A percentile compares a stretch with the other conserved stretches of the same genome.
phyloP scores from a whole-genome alignment of 2,888 invertebrate genomes.

The Ophion ellenae region DNA sequence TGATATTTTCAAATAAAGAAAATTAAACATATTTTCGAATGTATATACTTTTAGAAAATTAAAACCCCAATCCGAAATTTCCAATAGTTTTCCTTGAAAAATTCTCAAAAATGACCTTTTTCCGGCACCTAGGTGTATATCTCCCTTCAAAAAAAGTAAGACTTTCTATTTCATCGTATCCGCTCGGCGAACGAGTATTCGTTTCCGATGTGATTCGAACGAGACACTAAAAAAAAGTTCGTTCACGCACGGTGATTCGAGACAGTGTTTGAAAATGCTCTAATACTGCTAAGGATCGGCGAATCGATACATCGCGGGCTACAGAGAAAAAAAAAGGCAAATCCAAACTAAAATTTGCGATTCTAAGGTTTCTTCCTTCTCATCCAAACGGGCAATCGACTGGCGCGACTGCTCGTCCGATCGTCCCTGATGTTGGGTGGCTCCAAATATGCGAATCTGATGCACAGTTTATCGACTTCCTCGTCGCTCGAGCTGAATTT shows the following conservation, averaged over 20 bases:
- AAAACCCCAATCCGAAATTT: too few species aligned
- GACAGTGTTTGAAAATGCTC: slow-evolving; percentile 15
- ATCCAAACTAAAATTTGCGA: neutral
- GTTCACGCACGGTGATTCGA: slow-evolving; percentile 4
- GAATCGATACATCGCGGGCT: neutral
- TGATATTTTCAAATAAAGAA: too few species aligned
- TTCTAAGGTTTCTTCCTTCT: slow-evolving; percentile 74
- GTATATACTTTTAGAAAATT: too few species aligned
- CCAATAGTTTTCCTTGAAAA: too few species aligned
- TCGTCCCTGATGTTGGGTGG: slow-evolving; percentile 66
- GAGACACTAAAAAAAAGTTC: neutral
- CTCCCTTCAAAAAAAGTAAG: neutral
- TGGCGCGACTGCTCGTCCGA: slow-evolving; percentile 69
- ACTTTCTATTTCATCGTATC: neutral
- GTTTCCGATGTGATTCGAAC: neutral
- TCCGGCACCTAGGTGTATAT: too few species aligned
- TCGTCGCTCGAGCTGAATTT: slow-evolving; percentile 80
- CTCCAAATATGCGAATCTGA: slow-evolving; percentile 67
- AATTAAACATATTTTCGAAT: too few species aligned
- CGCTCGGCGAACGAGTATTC: neutral
- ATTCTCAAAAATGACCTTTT: too few species aligned
- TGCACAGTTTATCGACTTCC: slow-evolving; percentile 79
- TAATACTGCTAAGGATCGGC: slow-evolving; percentile 35
- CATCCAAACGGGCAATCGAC: slow-evolving; percentile 76
- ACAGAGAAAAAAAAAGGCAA: slow-evolving; percentile 1